A percentile compares a stretch with the other conserved stretches of the same genome.
Conservation (phyloP, 2,888 invertebrate genomes). For the Cloeon dipterum region DNA sequence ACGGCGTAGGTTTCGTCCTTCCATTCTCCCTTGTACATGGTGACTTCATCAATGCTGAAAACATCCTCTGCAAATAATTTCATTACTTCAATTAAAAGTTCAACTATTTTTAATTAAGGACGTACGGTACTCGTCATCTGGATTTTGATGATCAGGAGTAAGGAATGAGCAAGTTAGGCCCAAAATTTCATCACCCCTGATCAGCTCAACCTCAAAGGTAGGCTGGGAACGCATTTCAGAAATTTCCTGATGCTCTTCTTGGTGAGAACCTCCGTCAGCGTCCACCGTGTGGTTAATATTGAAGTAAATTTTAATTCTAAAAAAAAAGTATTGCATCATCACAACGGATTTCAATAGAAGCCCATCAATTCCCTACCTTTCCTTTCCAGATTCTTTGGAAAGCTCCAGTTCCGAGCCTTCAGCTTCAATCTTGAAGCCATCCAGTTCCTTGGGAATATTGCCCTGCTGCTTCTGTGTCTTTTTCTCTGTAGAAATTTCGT, state of each 20-base stretch:
- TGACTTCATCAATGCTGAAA: constrained; percentile 84
- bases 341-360: neutral
- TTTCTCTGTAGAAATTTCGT: constrained; percentile 82
- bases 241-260: constrained; percentile 48
- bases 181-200: constrained; percentile 50
- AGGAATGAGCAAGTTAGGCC: constrained; percentile 71
- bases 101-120: neutral
- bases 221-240: constrained; percentile 80
- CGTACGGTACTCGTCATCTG: constrained; percentile 47
- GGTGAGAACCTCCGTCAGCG: constrained; percentile 35
- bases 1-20: constrained; percentile 73
- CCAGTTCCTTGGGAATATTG: constrained; percentile 47
- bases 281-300: constrained; percentile 93
- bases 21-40: constrained; percentile 70
- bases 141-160: constrained; percentile 24
- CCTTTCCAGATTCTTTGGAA: constrained; percentile 42
- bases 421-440: constrained; percentile 56
- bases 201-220: constrained; percentile 70
- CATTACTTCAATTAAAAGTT: neutral
- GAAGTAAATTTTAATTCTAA: constrained; percentile 52
- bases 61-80: constrained; percentile 43
- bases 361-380: constrained; percentile 29
- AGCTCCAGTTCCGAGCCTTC: constrained; percentile 71
- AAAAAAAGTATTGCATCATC: constrained; percentile 8
- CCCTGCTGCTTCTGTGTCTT: constrained; percentile 59